Evolutionary conservation across 2,888 invertebrate genomes (phyloP), one percentile per base, ranked within the genome.

Genomic region (Iselma pallidipennis): DNA sequence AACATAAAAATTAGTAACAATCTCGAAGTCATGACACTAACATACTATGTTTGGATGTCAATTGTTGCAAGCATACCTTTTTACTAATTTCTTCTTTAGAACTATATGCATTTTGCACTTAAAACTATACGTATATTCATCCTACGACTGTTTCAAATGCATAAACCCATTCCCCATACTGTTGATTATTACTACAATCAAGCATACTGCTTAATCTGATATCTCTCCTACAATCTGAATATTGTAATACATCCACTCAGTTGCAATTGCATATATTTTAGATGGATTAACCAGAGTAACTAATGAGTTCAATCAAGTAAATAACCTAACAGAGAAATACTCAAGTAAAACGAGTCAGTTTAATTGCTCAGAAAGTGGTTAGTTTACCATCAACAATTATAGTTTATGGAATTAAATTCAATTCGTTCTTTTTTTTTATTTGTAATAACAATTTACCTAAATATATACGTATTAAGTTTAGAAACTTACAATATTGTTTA

Each of bases 1-100:
- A 21, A 31, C 31, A 52, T 52, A 52, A 31, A 52, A 31, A 52
- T 31, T 52, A 52, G 52, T 16, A 52, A 29, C 50, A 50, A 50
- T 28, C n/a, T 19, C 12, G 12, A 28, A 4, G 26, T 26, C 1
- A 28, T 29, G 7, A 28, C 4, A 4, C 10, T 4, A 10, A 28
- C 28, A 14, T 25, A 14, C 14, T 50, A 3, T 50, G 12, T 28
- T 6, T 9, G 10, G 50, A n/a, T 50, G 4, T 16, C 23, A 28
- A 26, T 19, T 25, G 16, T 4, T 16, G 16, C 16, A 37, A 37
- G n/a, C 16, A 14, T 6, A 37, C 42, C 16, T 14, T 50, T 10
- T 29, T 16, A n/a, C 12, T 29, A n/a, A n/a, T n/a, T n/a, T n/a
- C n/a, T n/a, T n/a, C n/a, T n/a, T n/a, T n/a, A n/a, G n/a, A n/a